Conservation (phyloP, 2,113 vertebrate species). For the Monopterus albus region DNA sequence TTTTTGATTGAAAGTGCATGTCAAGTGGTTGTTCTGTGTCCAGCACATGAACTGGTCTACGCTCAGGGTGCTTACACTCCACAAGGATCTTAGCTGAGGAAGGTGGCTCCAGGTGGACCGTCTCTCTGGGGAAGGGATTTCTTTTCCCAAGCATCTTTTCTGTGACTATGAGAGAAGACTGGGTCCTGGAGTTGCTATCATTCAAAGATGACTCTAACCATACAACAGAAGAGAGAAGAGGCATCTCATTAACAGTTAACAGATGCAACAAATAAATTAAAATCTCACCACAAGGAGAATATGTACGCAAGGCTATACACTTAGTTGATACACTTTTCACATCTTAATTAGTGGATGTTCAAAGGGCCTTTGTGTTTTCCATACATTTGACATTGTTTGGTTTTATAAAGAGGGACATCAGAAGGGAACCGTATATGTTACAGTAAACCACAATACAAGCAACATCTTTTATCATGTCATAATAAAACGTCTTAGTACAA, state of each 20-base stretch:
- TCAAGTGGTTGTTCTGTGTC: slow-evolving; percentile 88
- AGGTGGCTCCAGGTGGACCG: slow-evolving; percentile 88
- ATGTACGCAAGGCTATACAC: too few species aligned
- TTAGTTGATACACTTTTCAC: too few species aligned
- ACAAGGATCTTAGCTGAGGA: slow-evolving; percentile 91
- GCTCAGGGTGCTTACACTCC: slow-evolving; percentile 92
- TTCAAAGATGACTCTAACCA: slow-evolving; percentile 93
- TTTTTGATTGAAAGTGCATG: slow-evolving; percentile 88
- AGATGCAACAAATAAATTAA: slow-evolving; percentile 9
- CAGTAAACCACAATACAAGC: too few species aligned
- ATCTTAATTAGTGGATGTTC: too few species aligned
- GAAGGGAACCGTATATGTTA: too few species aligned
- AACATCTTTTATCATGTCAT: too few species aligned
- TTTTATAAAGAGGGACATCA: too few species aligned
- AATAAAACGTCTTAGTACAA: too few species aligned
- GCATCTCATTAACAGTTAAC: not conserved
- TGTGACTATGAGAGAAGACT: slow-evolving; percentile 90
- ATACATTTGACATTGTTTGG: too few species aligned
- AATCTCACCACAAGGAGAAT: too few species aligned
- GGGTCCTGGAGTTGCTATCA: slow-evolving; percentile 91
- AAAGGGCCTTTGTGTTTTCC: too few species aligned
- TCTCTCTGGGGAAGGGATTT: slow-evolving; percentile 91
- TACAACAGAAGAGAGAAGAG: slow-evolving; percentile 32
- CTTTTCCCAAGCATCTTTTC: slow-evolving; percentile 91
- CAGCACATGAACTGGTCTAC: slow-evolving; percentile 87